Percentiles rank a stretch among this genome's conserved stretches.
Conservation (phyloP, 2,888 invertebrate species). For the Lapara coniferarum region DNA sequence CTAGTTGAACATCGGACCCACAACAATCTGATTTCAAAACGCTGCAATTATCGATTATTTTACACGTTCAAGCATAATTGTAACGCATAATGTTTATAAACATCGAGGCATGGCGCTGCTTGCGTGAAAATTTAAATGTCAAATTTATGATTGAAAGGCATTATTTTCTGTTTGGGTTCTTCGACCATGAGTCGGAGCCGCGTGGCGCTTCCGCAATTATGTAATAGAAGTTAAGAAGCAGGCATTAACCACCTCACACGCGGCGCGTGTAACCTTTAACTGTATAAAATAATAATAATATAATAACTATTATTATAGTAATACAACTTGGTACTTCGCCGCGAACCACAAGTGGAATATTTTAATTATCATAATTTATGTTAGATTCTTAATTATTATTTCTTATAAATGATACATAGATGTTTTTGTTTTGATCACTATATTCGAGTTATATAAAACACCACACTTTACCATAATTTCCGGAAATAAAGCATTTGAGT, state of each 20-base stretch:
- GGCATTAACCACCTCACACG: neutral
- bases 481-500: neutral
- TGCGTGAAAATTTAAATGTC: constrained; percentile 70
- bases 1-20: no score
- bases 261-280: neutral
- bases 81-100: constrained; percentile 57
- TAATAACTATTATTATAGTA: neutral
- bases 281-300: no score
- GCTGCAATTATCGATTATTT: constrained; percentile 44
- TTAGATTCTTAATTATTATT: no score
- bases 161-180: constrained; percentile 64
- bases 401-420: no score
- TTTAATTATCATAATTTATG: no score
- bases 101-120: constrained; percentile 49
- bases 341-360: no score
- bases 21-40: no score
- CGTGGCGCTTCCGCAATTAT: constrained; percentile 62
- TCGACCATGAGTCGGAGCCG: constrained; percentile 49
- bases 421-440: neutral
- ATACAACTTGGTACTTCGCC: no score
- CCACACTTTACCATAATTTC: neutral
- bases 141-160: constrained; percentile 65
- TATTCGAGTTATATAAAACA: no score
- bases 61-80: constrained; percentile 47
- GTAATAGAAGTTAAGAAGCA: constrained; percentile 30